These are phyloP conservation scores for Scolopax rusticola DNA, from an alignment of 2,797 vertebrate species.

Conservation along the genomic window DNA sequence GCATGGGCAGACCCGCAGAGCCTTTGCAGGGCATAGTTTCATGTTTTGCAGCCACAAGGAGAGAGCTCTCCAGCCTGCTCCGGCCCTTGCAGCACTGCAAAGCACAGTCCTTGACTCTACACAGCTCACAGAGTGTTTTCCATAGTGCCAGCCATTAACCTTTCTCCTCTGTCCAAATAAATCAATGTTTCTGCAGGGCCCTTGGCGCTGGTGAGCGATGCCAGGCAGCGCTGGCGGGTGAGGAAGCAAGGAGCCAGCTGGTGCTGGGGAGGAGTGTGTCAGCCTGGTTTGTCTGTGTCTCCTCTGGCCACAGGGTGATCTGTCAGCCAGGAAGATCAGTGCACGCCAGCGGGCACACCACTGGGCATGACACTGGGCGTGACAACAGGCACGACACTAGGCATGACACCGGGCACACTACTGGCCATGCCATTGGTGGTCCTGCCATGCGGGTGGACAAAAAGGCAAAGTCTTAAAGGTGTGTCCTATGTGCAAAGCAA, in stretches of 20 bases:
- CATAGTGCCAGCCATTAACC: background rate
- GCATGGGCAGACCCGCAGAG: background rate
- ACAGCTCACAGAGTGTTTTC: background rate
- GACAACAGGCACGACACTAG: no score
- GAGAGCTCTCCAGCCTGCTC: background rate
- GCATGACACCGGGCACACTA: no score
- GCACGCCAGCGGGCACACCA: no score
- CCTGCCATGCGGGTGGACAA: accelerated
- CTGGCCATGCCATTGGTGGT: no score
- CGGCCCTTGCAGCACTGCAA: background rate
- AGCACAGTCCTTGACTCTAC: background rate
- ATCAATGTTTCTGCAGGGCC: background rate
- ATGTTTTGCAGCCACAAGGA: background rate
- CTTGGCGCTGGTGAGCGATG: background rate
- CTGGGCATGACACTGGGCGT: no score
- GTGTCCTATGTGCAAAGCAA: background rate
- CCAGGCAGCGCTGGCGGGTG: accelerated
- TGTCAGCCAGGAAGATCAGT: background rate
- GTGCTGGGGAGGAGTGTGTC: background rate
- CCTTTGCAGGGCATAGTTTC: background rate
- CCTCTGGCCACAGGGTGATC: background rate
- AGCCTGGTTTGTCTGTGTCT: background rate
- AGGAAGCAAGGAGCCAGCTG: background rate
- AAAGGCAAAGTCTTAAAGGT: background rate
- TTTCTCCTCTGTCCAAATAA: background rate